Base-by-base conservation (phyloP, 1,140 invertebrate species). In the Coboldia fuscipes region DNA sequence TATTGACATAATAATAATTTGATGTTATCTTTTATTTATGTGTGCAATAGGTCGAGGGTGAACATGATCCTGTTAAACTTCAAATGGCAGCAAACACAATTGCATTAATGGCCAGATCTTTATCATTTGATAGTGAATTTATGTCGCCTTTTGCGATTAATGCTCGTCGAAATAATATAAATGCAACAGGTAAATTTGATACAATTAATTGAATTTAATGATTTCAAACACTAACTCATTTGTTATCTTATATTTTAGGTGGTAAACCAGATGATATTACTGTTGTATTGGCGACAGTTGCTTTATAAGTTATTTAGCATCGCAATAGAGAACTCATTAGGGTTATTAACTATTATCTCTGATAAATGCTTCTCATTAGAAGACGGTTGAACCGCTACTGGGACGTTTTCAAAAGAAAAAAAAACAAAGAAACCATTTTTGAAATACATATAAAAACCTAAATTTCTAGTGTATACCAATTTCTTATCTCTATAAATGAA, bases 251-350 rank as follows among this genome's bases (percentile, higher is more conserved):
- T 44, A 56, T 73, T 68, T 35, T 57, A 92, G 86, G 89, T 55
- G 88, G 89, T 37, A 94, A 94, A 64, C 88, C 88, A 31, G 92
- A 97, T 56, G 92, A 97, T 62, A 93, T 97, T 54, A 97, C 92
- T 49, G 84, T 96, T 46, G 69, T 97, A 44, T 67, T 97, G 44
- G 84, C 83, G 43, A 84, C 82, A 39, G 81, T 89, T 55, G 76
- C 75, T 43, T 65, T 78, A 61, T 77, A 68, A 68, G 66, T 24
- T 24, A 8, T n/a, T 7, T 24, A 8, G n/a, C 23, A 8, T 8
- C 7, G n/a, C n/a, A 24, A 24, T 7, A n/a, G n/a, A 24, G 7
- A 24, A 24, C 7, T 24, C 23, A 24, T 24, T 24, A 24, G n/a
- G n/a, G n/a, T n/a, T n/a, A n/a, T n/a, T n/a, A n/a, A n/a, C n/a